A percentile compares a stretch with the other conserved stretches of the same genome.
Conservation (phyloP, 2,113 vertebrate genomes). For the Cynopterus brachyotis region DNA sequence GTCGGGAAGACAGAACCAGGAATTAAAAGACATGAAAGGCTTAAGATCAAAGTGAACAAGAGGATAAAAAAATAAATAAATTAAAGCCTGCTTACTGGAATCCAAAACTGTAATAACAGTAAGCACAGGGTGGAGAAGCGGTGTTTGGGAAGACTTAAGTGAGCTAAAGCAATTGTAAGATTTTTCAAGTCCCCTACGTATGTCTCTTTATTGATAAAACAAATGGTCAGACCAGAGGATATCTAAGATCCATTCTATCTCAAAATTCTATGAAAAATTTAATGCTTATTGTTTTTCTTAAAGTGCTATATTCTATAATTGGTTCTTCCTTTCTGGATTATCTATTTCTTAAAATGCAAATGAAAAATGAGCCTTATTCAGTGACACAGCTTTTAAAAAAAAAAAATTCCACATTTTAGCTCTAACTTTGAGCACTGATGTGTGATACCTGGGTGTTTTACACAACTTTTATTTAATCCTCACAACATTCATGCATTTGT, state of each 20-base stretch:
- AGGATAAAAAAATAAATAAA: background rate
- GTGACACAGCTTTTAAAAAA: background rate
- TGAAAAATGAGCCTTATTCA: conserved; percentile 28
- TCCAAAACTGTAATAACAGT: background rate
- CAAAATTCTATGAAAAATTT: background rate
- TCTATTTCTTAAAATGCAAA: conserved; percentile 23
- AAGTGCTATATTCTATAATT: background rate
- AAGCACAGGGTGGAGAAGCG: background rate
- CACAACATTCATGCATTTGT: background rate
- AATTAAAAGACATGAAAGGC: background rate
- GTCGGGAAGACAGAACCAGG: background rate
- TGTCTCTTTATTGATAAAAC: background rate
- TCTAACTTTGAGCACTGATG: background rate
- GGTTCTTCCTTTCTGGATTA: background rate
- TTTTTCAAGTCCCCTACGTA: background rate
- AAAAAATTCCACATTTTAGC: background rate
- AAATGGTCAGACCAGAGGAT: background rate
- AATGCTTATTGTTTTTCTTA: background rate
- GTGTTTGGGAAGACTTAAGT: background rate
- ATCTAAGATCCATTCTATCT: background rate
- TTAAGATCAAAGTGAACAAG: background rate
- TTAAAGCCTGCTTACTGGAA: background rate
- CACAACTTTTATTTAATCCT: background rate
- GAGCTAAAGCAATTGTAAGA: background rate
- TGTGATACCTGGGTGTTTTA: background rate